Evolutionary conservation across 1,140 invertebrate genomes (phyloP).

Genomic region (Drosophila subobscura): DNA sequence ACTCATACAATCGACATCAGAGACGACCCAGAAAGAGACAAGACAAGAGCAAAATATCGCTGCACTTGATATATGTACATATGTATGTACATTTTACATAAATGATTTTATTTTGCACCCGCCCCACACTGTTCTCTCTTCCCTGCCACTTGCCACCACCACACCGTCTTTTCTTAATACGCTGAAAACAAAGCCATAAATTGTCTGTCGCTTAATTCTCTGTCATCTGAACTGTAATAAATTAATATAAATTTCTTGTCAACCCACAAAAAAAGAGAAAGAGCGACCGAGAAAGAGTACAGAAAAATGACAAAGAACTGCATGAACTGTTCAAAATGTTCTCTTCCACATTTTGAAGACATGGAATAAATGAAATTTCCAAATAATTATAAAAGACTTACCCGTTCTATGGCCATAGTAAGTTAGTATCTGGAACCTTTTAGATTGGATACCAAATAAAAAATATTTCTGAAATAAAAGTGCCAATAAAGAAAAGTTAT

Average conservation of each 20-base stretch:
- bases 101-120: slow-evolving; percentile 38
- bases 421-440: no score
- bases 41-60: slow-evolving; percentile 4
- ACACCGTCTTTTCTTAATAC: slow-evolving; percentile 41
- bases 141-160: no score
- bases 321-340: slow-evolving; percentile 11
- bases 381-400: no score
- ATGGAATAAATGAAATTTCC: background rate
- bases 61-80: slow-evolving; percentile 36
- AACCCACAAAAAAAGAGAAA: slow-evolving; percentile 27
- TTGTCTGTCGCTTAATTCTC: slow-evolving; percentile 82
- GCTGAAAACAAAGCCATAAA: slow-evolving; percentile 82
- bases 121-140: slow-evolving; percentile 17
- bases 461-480: no score
- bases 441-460: no score
- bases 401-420: no score
- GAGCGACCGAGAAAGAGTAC: slow-evolving; percentile 20
- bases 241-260: slow-evolving; percentile 83
- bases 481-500: no score
- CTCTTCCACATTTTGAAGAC: slow-evolving; percentile 5
- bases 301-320: slow-evolving; percentile 40
- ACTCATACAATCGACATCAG: background rate
- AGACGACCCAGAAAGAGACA: background rate
- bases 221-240: slow-evolving; percentile 82
- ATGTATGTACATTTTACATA: slow-evolving; percentile 63